Base-by-base conservation (phyloP, 2,113 vertebrate genomes). In the Crotalus horridus region DNA sequence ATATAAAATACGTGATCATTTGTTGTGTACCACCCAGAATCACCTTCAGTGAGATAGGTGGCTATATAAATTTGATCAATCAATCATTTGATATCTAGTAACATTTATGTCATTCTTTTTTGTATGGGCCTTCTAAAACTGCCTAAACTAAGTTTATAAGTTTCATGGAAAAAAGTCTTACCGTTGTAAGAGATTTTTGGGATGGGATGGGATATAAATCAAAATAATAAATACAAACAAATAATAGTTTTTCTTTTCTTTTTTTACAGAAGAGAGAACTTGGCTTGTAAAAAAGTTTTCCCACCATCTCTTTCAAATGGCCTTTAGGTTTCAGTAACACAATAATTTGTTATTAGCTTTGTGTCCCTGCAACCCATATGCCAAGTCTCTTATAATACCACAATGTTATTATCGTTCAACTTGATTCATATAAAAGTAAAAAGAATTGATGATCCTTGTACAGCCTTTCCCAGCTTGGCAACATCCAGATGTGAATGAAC, bases 361-460 rank as follows among this genome's bases (percentile, higher is more conserved):
- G 11, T 58, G 11, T 58, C 91, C 90, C 88, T 96, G 13, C 13
- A 95, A 90, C 29, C 92, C 85, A 93, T 92, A 93, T 90, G 20
- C 89, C 24, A 81, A 91, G 53, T 54, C 95, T 91, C 96, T 93
- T 93, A 95, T 81, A 95, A 94, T 94, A 33, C 23, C 46, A 46
- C 94, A 89, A 90, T 91, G 53, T 61, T 88, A 94, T 95, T 69
- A 93, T 48, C 74, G 86, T 92, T 93, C 91, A 93, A 96, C 95
- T 93, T 88, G 61, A 94, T 12, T 94, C 56, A 90, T 54, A 87
- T 21, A 33, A 51, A 86, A 90, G 43, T 91, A 94, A 94, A 81
- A 87, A 56, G 94, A 97, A 87, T 95, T 96, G 94, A 96, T 95
- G 94, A 9, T 39, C 6, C 3, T 9, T 21, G 74, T 21, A 81